Evolutionary conservation across 1,140 invertebrate species (phyloP), one percentile per base, ranked within the genome.

Genomic region (Oscheius sp.): DNA sequence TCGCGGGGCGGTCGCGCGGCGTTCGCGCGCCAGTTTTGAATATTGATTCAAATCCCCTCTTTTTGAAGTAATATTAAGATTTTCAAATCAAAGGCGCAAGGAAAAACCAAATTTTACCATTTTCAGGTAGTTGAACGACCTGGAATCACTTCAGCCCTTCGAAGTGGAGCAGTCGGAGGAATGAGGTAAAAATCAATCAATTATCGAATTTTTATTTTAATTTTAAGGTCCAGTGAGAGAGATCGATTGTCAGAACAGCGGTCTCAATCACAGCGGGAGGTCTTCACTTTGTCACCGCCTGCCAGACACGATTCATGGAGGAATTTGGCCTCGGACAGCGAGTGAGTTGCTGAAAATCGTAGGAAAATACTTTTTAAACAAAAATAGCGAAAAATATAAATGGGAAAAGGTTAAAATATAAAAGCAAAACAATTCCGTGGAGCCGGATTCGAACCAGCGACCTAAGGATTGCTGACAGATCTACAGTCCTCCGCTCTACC

Each of bases 401-500:
- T n/a, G n/a, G n/a, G n/a, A n/a, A n/a, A n/a, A n/a, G n/a, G n/a
- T n/a, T n/a, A n/a, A n/a, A n/a, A n/a, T n/a, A n/a, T n/a, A n/a
- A n/a, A n/a, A n/a, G n/a, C n/a, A n/a, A n/a, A n/a, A n/a, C n/a
- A n/a, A 42, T 42, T 67, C 65, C 65, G 65, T 67, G 45, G 65
- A 76, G 74, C 73, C 73, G 74, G 75, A 77, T 72, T 77, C 75
- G 74, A 76, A 76, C 74, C 74, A 76, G 74, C 55, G 75, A 77
- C 71, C 71, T 77, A 75, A 77, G 75, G 75, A 75, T 75, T 61
- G 20, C 13, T 13, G 13, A 64, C 23, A 29, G 10, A 59, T 3
- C 75, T 77, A 77, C 75, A 77, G 75, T 77, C 75, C 75, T 77
- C 75, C 75, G 75, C 75, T 77, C 75, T 77, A 77, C 75, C 75